Conservation (phyloP, 2,888 invertebrate species). For the Perdita meconis region DNA sequence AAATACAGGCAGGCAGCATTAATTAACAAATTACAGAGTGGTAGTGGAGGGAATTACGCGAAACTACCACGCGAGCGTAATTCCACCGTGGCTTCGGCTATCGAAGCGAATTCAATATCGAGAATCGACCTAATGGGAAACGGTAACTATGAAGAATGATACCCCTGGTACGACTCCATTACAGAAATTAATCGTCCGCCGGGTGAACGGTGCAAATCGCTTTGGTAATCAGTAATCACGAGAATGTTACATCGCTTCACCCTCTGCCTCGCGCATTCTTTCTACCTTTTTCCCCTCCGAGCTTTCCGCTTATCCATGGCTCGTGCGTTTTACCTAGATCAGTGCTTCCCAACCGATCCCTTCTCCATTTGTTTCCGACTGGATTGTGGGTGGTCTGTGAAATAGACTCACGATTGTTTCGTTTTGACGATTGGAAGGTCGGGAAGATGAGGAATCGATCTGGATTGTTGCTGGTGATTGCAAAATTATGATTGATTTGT, state of each 20-base stretch:
- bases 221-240: slow-evolving; percentile 59
- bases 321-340: slow-evolving; percentile 46
- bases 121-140: slow-evolving; percentile 50
- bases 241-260: slow-evolving; percentile 18
- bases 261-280: slow-evolving; percentile 23
- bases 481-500: neutral
- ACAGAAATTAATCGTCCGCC: slow-evolving; percentile 62
- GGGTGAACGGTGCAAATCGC: slow-evolving; percentile 62
- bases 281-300: neutral
- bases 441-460: slow-evolving; percentile 20
- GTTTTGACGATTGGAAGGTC: slow-evolving; percentile 4
- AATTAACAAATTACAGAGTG: slow-evolving; percentile 42
- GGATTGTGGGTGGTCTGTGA: slow-evolving; percentile 60
- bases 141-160: slow-evolving; percentile 53
- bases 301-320: slow-evolving; percentile 25
- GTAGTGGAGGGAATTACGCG: slow-evolving; percentile 32
- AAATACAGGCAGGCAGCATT: neutral
- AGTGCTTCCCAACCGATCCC: slow-evolving; percentile 30
- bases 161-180: slow-evolving; percentile 59
- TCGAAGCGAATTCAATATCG: slow-evolving; percentile 59
- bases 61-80: slow-evolving; percentile 22
- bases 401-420: slow-evolving; percentile 38
- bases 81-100: slow-evolving; percentile 10
- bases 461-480: slow-evolving; percentile 15
- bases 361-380: slow-evolving; percentile 32